A percentile compares a stretch with the other conserved stretches of the same genome.
These are phyloP conservation scores for Heterotilapia buettikoferi DNA, from an alignment of 2,113 vertebrate species.

Conservation along the genomic window DNA sequence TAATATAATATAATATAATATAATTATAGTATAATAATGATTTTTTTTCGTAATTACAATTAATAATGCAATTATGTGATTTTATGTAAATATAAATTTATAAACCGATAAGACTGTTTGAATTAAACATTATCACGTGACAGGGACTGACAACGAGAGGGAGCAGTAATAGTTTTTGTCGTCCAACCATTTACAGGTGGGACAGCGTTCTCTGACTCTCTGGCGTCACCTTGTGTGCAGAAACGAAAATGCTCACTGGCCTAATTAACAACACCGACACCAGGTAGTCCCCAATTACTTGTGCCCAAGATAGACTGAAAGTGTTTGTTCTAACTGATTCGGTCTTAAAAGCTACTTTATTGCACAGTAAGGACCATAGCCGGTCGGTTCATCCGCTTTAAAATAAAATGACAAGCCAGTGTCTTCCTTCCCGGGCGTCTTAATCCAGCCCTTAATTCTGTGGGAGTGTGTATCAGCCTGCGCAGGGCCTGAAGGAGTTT, in stretches of 20 bases:
- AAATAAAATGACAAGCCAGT: not conserved
- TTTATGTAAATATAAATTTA: not conserved
- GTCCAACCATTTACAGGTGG: not conserved
- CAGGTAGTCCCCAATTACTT: not conserved
- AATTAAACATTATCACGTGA: not conserved
- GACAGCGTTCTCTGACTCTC: not conserved
- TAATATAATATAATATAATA: not conserved
- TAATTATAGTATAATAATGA: not conserved
- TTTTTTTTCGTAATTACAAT: not conserved
- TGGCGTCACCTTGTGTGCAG: constrained; percentile 16
- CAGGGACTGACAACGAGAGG: not conserved
- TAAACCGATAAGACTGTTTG: not conserved
- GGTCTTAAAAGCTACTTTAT: not conserved
- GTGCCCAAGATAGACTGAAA: accelerated
- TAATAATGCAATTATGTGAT: not conserved
- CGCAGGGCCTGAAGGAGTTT: not conserved
- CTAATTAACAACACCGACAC: not conserved
- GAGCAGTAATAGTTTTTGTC: not conserved
- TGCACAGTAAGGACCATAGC: not conserved
- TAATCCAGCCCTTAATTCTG: not conserved
- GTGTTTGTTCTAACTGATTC: not conserved
- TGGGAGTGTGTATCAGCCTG: not conserved
- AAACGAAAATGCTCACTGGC: not conserved
- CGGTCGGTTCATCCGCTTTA: not conserved
- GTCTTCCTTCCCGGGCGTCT: not conserved